Percentiles rank a stretch among this genome's conserved stretches.
These are phyloP conservation scores for Pseudolaguvia tuberculata DNA, from an alignment of 2,113 vertebrate species.

Conservation along the genomic window DNA sequence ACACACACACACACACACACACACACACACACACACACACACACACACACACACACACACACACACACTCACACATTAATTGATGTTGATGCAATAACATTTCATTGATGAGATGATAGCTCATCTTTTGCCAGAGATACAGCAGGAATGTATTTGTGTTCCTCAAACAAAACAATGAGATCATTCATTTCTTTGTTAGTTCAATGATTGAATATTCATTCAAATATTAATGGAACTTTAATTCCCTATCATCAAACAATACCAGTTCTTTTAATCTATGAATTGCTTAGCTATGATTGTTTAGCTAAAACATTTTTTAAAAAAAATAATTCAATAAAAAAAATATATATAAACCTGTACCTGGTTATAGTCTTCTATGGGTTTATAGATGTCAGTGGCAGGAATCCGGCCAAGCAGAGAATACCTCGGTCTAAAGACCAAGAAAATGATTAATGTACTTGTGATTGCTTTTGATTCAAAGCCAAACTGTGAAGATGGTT, in stretches of 20 bases:
- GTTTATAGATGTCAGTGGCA: slow-evolving; percentile 81
- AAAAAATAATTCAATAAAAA: too few relatives aligned
- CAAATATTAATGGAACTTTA: background rate
- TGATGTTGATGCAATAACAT: background rate
- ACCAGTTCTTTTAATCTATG: background rate
- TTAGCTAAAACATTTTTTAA: background rate
- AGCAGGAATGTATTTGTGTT: background rate
- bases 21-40: too few relatives aligned
- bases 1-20: too few relatives aligned
- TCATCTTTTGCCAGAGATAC: background rate
- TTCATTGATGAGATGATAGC: background rate
- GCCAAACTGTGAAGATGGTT: slow-evolving; percentile 13
- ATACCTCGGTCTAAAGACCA: slow-evolving; percentile 77
- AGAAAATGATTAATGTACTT: background rate
- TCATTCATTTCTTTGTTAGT: too few relatives aligned
- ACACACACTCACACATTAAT: background rate
- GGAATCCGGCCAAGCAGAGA: slow-evolving; percentile 83
- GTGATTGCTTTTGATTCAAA: background rate
- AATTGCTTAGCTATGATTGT: background rate
- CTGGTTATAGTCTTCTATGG: slow-evolving; percentile 76
- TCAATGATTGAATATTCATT: background rate
- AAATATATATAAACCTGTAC: slow-evolving; percentile 58
- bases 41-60: slow-evolving; percentile 2
- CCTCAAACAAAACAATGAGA: background rate
- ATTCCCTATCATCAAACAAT: background rate